phyloP scores from a whole-genome alignment of 2,888 invertebrate species.

The Lepidocyrtoides sp. region DNA sequence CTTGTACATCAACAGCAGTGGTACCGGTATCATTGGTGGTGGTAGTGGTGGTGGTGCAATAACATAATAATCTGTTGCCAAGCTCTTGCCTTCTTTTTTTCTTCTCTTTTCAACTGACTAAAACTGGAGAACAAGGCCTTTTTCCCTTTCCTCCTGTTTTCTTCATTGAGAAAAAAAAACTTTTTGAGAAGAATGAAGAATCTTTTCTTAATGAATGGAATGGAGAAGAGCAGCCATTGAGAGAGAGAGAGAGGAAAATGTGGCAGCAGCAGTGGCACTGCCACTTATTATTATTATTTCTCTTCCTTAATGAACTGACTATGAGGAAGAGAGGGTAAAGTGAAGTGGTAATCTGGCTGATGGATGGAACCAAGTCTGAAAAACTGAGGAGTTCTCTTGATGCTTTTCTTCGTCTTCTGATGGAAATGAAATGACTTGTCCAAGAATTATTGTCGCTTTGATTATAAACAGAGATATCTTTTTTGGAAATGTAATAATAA shows the following conservation, averaged over 20 bases:
- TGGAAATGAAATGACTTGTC: constrained; percentile 73
- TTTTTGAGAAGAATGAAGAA: constrained; percentile 45
- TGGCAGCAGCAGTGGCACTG: constrained; percentile 24
- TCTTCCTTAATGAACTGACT: constrained; percentile 70
- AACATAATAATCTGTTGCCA: too few relatives aligned
- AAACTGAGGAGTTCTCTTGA: constrained; percentile 28
- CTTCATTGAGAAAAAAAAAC: constrained; percentile 62
- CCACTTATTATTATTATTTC: constrained; percentile 59
- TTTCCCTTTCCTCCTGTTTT: not conserved
- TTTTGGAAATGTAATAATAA: constrained; percentile 54
- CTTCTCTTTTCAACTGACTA: constrained; percentile 16
- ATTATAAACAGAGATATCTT: constrained; percentile 70
- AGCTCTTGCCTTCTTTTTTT: constrained; percentile 5
- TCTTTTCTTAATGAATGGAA: constrained; percentile 67
- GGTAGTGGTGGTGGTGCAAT: too few relatives aligned
- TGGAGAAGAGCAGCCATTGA: not conserved
- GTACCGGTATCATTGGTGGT: too few relatives aligned
- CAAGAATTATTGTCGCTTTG: constrained; percentile 67
- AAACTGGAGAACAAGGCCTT: constrained; percentile 26
- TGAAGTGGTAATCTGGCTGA: constrained; percentile 73
- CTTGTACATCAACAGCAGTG: not conserved
- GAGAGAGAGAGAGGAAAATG: not conserved
- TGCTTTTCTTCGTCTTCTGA: constrained; percentile 36
- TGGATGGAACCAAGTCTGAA: constrained; percentile 64
- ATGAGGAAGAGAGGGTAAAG: constrained; percentile 46